Conservation (phyloP, 1,140 invertebrate genomes). For the Leguminivora glycinivorella region DNA sequence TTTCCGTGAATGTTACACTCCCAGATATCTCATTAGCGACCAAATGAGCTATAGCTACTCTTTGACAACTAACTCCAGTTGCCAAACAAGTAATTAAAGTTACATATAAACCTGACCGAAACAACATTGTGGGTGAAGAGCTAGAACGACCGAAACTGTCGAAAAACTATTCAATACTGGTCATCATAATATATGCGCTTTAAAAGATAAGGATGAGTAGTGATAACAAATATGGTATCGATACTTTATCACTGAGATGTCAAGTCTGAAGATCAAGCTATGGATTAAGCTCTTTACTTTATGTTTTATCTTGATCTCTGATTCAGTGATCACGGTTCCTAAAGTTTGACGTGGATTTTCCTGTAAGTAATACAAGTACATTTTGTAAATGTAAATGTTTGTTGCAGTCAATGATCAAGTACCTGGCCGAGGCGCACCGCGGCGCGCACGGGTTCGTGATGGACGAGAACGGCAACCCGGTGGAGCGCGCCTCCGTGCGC, state of each 20-base stretch:
- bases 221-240: not conserved
- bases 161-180: not conserved
- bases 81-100: constrained; percentile 27
- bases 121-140: constrained; percentile 14
- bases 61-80: constrained; percentile 33
- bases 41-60: constrained; percentile 50
- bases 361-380: not conserved
- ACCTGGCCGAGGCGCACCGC: constrained; percentile 92
- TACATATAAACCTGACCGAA: constrained; percentile 25
- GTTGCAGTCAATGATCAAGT: constrained; percentile 88
- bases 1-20: constrained; percentile 76
- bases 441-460: constrained; percentile 91
- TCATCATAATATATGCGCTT: not conserved
- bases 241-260: constrained; percentile 1
- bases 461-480: constrained; percentile 89
- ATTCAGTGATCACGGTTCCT: too few relatives aligned
- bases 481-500: constrained; percentile 90
- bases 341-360: not conserved
- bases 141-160: not conserved
- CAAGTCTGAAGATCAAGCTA: not conserved
- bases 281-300: too few relatives aligned
- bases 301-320: too few relatives aligned
- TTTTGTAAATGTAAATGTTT: constrained; percentile 36
- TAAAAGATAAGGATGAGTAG: not conserved
- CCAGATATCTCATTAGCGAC: constrained; percentile 54